These are phyloP conservation scores for Ceyx melanurus DNA, from an alignment of 2,113 vertebrate genomes.

Conservation along the genomic window DNA sequence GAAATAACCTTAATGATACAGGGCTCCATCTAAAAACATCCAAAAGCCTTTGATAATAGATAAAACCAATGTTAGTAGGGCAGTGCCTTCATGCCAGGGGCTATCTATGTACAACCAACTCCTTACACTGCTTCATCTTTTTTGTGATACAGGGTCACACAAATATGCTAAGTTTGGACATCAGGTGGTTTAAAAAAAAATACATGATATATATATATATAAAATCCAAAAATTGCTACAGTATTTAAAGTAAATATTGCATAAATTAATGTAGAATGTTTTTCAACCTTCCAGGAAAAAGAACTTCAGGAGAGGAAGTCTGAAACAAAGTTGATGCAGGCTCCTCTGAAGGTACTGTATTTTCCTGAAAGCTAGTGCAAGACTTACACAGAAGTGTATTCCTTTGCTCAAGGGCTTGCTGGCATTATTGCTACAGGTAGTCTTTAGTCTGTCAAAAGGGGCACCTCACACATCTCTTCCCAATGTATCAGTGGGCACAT, in stretches of 20 bases:
- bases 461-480: neutral
- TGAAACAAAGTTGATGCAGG: conserved; percentile 57
- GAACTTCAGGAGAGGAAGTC: conserved; percentile 71
- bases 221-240: neutral
- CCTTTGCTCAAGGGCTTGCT: neutral
- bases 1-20: neutral
- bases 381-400: neutral
- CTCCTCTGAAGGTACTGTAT: conserved; percentile 80
- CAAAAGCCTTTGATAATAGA: neutral
- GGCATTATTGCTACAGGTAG: neutral
- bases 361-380: neutral
- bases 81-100: neutral
- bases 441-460: neutral
- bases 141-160: neutral
- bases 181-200: neutral
- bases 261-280: neutral
- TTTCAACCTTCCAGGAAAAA: conserved; percentile 70
- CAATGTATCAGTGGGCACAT: fast-evolving
- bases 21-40: neutral
- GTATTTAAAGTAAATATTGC: neutral
- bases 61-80: neutral
- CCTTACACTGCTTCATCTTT: neutral
- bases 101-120: neutral
- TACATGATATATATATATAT: neutral
- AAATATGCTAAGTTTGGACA: neutral